Evolutionary conservation across 2,888 invertebrate species (phyloP).

Genomic region (Diarsia mendica): DNA sequence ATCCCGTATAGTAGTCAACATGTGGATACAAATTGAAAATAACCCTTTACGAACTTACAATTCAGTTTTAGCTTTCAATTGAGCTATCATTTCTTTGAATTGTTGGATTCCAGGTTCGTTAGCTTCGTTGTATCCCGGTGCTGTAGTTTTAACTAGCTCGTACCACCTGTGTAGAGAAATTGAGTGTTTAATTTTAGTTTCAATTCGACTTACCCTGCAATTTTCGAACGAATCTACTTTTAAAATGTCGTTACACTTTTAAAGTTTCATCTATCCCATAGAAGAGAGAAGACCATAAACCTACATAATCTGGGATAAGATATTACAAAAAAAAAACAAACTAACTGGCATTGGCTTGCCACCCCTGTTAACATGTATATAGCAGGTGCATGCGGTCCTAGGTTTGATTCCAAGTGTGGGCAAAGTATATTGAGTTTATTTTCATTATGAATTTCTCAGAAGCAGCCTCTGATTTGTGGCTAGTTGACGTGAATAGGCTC

Average conservation of each 20-base stretch:
- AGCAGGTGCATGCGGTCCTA: too few species aligned
- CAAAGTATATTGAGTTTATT: background rate
- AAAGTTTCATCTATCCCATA: background rate
- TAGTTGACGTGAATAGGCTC: background rate
- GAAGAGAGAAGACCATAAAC: background rate
- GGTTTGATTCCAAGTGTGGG: background rate
- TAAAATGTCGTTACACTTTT: background rate
- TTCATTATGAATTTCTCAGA: background rate
- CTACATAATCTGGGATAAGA: background rate
- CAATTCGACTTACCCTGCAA: background rate
- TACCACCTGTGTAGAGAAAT: conserved; percentile 71
- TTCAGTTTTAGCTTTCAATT: conserved; percentile 71
- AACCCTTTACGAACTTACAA: conserved; percentile 52
- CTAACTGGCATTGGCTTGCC: background rate
- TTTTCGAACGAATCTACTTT: background rate
- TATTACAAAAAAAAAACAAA: background rate
- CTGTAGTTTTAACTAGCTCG: conserved; percentile 72
- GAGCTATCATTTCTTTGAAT: conserved; percentile 76
- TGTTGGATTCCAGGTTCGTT: conserved; percentile 82
- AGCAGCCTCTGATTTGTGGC: background rate
- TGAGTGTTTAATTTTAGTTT: background rate
- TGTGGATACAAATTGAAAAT: background rate
- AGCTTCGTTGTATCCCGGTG: conserved; percentile 78
- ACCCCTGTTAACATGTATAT: background rate
- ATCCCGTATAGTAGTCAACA: background rate